Conservation (phyloP, 2,797 vertebrate genomes). For the Pogonophryne albipinna region DNA sequence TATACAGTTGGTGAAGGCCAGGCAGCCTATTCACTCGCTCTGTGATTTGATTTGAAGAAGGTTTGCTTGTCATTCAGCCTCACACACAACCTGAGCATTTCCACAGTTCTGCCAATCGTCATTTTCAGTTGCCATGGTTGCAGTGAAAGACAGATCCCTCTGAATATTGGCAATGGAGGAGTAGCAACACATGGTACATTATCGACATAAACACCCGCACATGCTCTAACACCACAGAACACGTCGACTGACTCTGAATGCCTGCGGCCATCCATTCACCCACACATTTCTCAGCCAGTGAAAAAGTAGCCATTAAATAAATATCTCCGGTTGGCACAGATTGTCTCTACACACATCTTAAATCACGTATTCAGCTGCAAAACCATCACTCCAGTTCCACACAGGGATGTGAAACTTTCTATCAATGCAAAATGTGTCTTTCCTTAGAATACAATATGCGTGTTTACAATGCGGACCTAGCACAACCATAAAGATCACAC, state of each 20-base stretch:
- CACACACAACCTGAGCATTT: conserved; percentile 63
- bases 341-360: conserved; percentile 38
- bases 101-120: conserved; percentile 79
- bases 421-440: conserved; percentile 13
- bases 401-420: conserved; percentile 21
- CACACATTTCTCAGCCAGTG: conserved; percentile 65
- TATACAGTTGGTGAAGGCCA: conserved; percentile 35
- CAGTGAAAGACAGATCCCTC: conserved; percentile 72
- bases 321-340: conserved; percentile 65
- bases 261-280: conserved; percentile 65
- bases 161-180: conserved; percentile 80
- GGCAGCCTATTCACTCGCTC: conserved; percentile 36
- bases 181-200: conserved; percentile 71
- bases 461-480: conserved; percentile 4
- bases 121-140: conserved; percentile 82
- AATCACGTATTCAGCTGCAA: conserved; percentile 31
- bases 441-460: conserved; percentile 19
- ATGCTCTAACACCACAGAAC: conserved; percentile 63
- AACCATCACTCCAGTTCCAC: conserved; percentile 7
- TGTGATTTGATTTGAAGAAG: conserved; percentile 49
- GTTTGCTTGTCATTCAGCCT: conserved; percentile 52
- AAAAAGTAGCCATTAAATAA: conserved; percentile 72
- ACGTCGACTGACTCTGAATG: conserved; percentile 60
- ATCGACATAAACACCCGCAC: conserved; percentile 76
- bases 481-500: conserved; percentile 3